Percentiles rank a stretch among this genome's conserved stretches.
Evolutionary conservation across 2,113 vertebrate species (phyloP).

Genomic region (Aptenodytes patagonicus): DNA sequence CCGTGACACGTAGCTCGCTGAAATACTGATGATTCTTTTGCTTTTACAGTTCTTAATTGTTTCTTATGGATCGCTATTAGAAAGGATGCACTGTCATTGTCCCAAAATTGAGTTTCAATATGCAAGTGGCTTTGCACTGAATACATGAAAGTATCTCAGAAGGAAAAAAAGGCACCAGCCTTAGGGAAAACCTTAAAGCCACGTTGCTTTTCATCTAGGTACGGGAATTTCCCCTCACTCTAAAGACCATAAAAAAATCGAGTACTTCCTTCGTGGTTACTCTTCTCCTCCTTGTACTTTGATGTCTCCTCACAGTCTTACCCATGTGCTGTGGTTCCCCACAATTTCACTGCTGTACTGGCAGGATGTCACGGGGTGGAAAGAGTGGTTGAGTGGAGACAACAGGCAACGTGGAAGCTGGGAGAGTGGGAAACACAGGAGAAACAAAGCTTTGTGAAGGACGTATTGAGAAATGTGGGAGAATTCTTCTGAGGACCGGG

Average conservation of each 20-base stretch:
- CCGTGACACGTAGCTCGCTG: accelerated
- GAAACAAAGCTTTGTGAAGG: background rate
- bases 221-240: background rate
- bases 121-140: background rate
- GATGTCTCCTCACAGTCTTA: background rate
- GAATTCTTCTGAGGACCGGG: accelerated
- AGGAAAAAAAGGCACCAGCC: background rate
- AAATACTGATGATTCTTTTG: background rate
- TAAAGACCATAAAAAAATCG: background rate
- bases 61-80: background rate
- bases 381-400: background rate
- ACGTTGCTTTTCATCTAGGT: background rate
- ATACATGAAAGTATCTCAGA: background rate
- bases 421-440: background rate
- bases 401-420: accelerated
- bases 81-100: background rate
- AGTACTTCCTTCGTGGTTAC: background rate
- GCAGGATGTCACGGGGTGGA: background rate
- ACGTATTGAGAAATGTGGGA: background rate
- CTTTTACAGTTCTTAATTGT: background rate
- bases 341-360: background rate
- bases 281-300: background rate
- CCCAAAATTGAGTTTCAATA: background rate
- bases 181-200: background rate
- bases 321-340: background rate